Conservation (phyloP, 2,888 invertebrate species). For the Nezara viridula region DNA sequence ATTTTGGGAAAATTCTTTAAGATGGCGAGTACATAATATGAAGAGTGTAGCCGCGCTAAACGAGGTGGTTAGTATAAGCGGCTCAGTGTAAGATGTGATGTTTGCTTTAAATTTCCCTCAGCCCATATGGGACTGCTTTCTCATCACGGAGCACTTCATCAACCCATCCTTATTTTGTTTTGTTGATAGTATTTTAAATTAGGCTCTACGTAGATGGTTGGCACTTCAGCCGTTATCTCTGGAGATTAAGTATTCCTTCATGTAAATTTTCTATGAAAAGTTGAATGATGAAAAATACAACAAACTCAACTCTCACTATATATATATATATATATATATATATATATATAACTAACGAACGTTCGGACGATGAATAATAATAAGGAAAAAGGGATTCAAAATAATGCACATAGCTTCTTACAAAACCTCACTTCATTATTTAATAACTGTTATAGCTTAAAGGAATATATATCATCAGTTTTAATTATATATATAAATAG, state of each 20-base stretch:
- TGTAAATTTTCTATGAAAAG: neutral
- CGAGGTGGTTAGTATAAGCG: neutral
- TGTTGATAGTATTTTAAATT: neutral
- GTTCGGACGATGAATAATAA: too few species aligned
- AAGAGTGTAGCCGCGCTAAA: neutral
- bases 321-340: too few species aligned
- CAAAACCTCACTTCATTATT: too few species aligned
- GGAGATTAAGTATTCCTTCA: neutral
- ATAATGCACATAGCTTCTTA: too few species aligned
- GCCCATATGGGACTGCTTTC: conserved; percentile 7
- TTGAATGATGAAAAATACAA: neutral
- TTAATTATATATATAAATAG: too few species aligned
- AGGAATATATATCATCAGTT: too few species aligned
- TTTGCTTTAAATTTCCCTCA: conserved; percentile 13
- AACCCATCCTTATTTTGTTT: neutral
- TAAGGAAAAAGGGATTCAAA: too few species aligned
- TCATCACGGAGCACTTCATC: neutral
- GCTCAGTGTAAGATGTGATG: neutral
- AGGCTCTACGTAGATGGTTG: neutral
- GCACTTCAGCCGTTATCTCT: neutral
- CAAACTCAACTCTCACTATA: too few species aligned
- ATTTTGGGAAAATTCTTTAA: neutral
- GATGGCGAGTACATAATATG: neutral
- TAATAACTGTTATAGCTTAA: too few species aligned
- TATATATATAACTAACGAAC: too few species aligned